Conservation (phyloP, 2,888 invertebrate genomes). For the Drosophila mimica region DNA sequence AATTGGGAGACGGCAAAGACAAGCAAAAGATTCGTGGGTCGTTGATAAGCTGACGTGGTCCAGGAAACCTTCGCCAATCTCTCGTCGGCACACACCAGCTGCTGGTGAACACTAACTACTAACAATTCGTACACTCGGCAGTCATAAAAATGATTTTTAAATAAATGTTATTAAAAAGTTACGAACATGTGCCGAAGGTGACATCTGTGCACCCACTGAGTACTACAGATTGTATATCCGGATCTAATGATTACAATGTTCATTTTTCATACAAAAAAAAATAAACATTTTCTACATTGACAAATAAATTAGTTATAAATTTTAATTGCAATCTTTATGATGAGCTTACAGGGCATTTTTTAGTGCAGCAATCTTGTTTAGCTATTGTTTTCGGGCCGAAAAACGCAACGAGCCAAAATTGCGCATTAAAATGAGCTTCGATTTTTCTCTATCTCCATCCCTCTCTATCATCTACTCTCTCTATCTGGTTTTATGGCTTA, state of each 20-base stretch:
- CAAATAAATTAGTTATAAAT: neutral
- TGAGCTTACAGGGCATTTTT: conserved; percentile 6
- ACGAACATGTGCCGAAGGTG: neutral
- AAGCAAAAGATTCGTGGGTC: conserved; percentile 50
- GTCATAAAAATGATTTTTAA: neutral
- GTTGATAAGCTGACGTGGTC: conserved; percentile 45
- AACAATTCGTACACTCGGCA: conserved; percentile 8
- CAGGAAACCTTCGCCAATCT: conserved; percentile 43
- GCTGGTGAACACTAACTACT: neutral
- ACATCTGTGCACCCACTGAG: neutral
- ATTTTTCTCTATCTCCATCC: conserved; percentile 12
- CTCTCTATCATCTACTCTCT: neutral
- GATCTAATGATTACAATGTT: neutral
- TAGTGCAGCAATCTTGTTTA: neutral
- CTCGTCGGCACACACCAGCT: conserved; percentile 21
- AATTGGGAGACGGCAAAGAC: conserved; percentile 27
- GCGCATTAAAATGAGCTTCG: conserved; percentile 54
- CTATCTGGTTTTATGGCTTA: neutral
- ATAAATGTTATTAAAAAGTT: neutral
- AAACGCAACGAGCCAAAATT: conserved; percentile 25
- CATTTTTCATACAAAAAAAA: neutral
- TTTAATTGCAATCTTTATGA: neutral
- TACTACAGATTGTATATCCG: neutral
- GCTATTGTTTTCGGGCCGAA: conserved; percentile 31
- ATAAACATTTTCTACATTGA: neutral